These are phyloP conservation scores for Stichodactyla helianthus DNA, from an alignment of 64 coral and sea anemone genomes.

Conservation along the genomic window DNA sequence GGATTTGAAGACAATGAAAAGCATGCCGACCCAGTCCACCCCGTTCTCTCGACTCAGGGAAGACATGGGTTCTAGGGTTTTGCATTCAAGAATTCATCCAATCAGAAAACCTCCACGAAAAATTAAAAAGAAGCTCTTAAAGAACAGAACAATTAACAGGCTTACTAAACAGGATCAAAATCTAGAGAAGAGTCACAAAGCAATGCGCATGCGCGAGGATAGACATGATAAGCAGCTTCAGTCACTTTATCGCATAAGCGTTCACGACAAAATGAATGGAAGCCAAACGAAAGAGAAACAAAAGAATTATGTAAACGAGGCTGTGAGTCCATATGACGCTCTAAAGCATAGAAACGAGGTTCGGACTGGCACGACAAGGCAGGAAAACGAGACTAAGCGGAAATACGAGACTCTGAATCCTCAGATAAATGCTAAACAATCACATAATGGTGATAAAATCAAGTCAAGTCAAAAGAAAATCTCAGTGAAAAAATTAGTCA, in stretches of 20 bases:
- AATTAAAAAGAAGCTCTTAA: background rate
- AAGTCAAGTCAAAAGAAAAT: background rate
- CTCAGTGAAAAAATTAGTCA: background rate
- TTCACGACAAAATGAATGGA: background rate
- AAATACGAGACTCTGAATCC: background rate
- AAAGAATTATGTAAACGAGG: background rate
- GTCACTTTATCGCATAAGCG: background rate
- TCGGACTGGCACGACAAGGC: background rate
- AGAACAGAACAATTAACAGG: background rate
- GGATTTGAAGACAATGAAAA: background rate
- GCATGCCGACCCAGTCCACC: background rate
- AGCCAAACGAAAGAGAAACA: background rate
- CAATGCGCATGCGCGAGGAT: background rate
- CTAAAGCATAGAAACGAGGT: background rate
- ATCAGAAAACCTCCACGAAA: slow-evolving; percentile 12
- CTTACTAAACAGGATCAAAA: background rate
- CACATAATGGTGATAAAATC: background rate
- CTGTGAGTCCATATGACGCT: background rate
- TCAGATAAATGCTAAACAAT: too few species aligned
- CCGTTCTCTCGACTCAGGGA: background rate
- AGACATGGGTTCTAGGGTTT: background rate
- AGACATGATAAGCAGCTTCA: background rate
- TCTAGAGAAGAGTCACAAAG: background rate
- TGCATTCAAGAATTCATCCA: background rate
- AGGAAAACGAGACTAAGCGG: background rate